phyloP scores from a whole-genome alignment of 30 jellyfish, hydroid and myxozoan genomes.

The Pseudorhiza aurosa region DNA sequence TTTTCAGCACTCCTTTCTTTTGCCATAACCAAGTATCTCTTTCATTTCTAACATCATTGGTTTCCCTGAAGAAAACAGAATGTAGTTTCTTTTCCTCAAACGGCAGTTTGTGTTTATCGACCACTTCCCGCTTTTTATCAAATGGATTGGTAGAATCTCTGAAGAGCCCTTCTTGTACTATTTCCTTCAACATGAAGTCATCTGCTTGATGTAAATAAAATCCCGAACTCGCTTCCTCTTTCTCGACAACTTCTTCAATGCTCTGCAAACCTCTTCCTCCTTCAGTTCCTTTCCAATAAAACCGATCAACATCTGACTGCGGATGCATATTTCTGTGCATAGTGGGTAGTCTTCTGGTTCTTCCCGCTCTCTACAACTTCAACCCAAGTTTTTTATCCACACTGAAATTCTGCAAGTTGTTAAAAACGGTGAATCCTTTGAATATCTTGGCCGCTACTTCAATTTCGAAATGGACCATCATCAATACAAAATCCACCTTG shows the following conservation, averaged over 20 bases:
- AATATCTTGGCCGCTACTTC: too few species aligned
- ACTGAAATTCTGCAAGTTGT: too few species aligned
- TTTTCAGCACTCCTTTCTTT: neutral
- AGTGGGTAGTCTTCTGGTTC: too few species aligned
- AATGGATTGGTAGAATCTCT: neutral
- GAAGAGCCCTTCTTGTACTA: neutral
- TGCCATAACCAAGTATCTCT: neutral
- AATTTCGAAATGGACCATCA: too few species aligned
- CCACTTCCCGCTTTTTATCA: neutral
- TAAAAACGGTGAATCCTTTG: too few species aligned
- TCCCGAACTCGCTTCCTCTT: neutral
- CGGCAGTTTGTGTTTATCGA: neutral
- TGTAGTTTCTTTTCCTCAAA: neutral
- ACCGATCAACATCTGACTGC: slow-evolving; percentile 8
- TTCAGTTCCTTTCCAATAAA: neutral
- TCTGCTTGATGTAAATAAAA: neutral
- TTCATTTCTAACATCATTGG: neutral
- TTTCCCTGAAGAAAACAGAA: neutral
- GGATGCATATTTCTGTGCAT: slow-evolving; percentile 7
- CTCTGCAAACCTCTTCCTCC: neutral
- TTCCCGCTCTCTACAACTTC: too few species aligned
- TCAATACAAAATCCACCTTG: too few species aligned
- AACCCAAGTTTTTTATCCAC: too few species aligned
- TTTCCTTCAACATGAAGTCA: neutral
- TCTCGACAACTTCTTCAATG: neutral